These are phyloP conservation scores for Dendrolimus houi DNA, from an alignment of 2,888 invertebrate genomes.

Conservation along the genomic window DNA sequence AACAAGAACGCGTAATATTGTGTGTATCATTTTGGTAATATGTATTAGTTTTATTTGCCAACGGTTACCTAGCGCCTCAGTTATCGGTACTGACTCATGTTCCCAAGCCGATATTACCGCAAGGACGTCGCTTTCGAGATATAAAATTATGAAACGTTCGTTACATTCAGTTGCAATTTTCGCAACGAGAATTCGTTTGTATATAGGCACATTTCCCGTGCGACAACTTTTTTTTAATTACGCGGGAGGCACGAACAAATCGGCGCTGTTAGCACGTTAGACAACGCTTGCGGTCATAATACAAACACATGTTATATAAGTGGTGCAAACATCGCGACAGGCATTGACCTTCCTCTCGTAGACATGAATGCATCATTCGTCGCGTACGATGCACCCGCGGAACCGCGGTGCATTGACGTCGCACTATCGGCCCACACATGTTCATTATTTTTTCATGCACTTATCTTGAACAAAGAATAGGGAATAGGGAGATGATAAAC, in stretches of 20 bases:
- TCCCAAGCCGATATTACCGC: constrained; percentile 49
- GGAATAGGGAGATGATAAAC: constrained; percentile 23
- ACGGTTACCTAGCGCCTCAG: constrained; percentile 46
- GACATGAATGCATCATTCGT: constrained; percentile 63
- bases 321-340: constrained; percentile 45
- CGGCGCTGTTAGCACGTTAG: constrained; percentile 19
- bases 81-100: constrained; percentile 52
- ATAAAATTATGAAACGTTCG: constrained; percentile 36
- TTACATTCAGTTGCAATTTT: constrained; percentile 21
- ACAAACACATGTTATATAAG: constrained; percentile 58
- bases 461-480: constrained; percentile 48
- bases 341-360: constrained; percentile 57
- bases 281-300: constrained; percentile 41
- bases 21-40: constrained; percentile 45
- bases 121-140: constrained; percentile 58
- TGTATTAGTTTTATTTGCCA: constrained; percentile 49
- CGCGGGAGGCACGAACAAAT: constrained; percentile 6
- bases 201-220: too few species aligned
- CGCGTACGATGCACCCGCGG: constrained; percentile 52
- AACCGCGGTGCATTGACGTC: constrained; percentile 36
- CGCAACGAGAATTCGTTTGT: background rate
- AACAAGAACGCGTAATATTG: constrained; percentile 27
- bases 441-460: constrained; percentile 43
- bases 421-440: constrained; percentile 60
- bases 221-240: background rate